These are phyloP conservation scores for Nebria ingens DNA, from an alignment of 1,140 invertebrate species.

Conservation along the genomic window DNA sequence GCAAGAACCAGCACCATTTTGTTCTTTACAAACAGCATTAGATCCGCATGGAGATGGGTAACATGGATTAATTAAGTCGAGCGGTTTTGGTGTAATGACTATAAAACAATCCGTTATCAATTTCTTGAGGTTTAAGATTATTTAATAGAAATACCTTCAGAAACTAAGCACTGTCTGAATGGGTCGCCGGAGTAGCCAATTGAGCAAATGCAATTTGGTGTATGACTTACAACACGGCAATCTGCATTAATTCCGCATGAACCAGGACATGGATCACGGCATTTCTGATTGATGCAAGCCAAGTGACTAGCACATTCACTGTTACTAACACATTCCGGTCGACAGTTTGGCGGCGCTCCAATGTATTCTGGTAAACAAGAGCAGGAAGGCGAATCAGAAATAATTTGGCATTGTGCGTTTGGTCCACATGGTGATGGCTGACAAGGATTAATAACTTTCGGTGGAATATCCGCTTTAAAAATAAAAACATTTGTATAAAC, in stretches of 20 bases:
- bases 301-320: conserved; percentile 44
- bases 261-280: conserved; percentile 49
- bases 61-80: conserved; percentile 40
- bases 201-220: conserved; percentile 45
- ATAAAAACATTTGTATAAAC: conserved; percentile 1
- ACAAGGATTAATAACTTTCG: conserved; percentile 43
- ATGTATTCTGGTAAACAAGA: conserved; percentile 47
- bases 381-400: conserved; percentile 46
- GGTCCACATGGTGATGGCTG: conserved; percentile 54
- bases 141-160: conserved; percentile 20
- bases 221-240: conserved; percentile 52
- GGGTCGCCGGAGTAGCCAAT: conserved; percentile 45
- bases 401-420: conserved; percentile 48
- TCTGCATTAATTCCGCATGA: conserved; percentile 49
- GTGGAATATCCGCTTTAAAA: conserved; percentile 23
- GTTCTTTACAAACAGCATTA: conserved; percentile 54
- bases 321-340: conserved; percentile 50
- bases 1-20: conserved; percentile 55
- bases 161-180: conserved; percentile 38
- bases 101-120: too few relatives aligned
- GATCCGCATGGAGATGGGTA: conserved; percentile 54
- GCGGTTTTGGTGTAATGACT: neutral
- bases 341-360: conserved; percentile 48
- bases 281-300: conserved; percentile 53
- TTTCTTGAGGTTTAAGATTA: too few relatives aligned